phyloP scores from a whole-genome alignment of 2,797 vertebrate species.

The Pelobates cultripes region DNA sequence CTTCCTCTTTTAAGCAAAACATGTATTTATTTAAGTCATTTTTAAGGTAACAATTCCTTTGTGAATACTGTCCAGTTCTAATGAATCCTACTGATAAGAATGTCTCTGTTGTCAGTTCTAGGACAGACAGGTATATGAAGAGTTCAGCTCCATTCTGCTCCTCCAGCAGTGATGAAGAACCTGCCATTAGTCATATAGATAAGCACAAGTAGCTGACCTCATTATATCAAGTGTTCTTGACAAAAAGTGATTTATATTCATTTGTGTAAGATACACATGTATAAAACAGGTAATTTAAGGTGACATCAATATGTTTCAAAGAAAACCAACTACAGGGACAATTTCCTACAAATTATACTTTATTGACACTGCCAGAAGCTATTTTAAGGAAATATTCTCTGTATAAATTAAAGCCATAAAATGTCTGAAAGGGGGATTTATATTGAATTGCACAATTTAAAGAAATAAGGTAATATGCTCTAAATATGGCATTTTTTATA shows the following conservation, averaged over 20 bases:
- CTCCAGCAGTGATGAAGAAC: background rate
- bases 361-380: background rate
- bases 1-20: too few relatives aligned
- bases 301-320: background rate
- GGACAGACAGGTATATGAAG: background rate
- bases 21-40: too few relatives aligned
- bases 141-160: background rate
- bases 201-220: background rate
- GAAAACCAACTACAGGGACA: too few relatives aligned
- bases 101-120: background rate
- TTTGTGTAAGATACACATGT: background rate
- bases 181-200: background rate
- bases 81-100: background rate
- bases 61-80: background rate
- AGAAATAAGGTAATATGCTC: too few relatives aligned
- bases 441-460: too few relatives aligned
- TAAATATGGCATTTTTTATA: too few relatives aligned
- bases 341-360: background rate
- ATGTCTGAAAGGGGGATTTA: too few relatives aligned
- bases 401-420: too few relatives aligned
- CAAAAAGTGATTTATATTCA: background rate
- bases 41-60: background rate
- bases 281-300: conserved; percentile 5
- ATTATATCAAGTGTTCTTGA: conserved; percentile 3
- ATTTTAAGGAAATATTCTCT: background rate